Evolutionary conservation across 2,888 invertebrate species (phyloP).

Genomic region (Macrosoma leucophasiata): DNA sequence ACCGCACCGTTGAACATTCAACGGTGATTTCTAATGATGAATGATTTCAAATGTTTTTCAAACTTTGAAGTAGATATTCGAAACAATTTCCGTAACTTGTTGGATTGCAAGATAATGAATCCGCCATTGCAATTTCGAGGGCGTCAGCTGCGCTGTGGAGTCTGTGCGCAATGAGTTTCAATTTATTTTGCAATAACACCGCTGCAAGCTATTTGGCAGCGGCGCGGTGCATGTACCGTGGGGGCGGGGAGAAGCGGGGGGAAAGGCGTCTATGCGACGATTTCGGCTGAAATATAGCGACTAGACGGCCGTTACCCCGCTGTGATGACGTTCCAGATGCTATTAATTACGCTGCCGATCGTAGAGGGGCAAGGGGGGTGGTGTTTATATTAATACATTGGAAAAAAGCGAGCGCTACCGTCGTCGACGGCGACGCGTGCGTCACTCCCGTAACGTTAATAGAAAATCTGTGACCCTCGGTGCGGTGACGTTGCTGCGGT

Average conservation of each 20-base stretch:
- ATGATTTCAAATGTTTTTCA: no score
- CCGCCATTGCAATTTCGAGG: no score
- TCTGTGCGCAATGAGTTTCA: no score
- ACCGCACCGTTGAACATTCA: no score
- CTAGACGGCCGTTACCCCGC: conserved; percentile 42
- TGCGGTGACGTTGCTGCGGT: conserved; percentile 47
- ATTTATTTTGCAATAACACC: conserved; percentile 37
- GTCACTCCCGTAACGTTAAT: conserved; percentile 63
- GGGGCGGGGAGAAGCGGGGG: conserved; percentile 23
- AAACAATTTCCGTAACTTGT: no score
- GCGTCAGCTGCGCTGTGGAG: no score
- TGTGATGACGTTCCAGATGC: conserved; percentile 46
- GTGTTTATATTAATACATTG: conserved; percentile 47
- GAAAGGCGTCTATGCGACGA: conserved; percentile 28
- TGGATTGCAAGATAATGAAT: no score
- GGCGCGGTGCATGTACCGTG: conserved; percentile 10
- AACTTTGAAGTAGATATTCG: no score
- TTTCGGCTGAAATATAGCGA: conserved; percentile 47
- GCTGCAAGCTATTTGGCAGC: conserved; percentile 27
- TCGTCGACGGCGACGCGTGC: conserved; percentile 61
- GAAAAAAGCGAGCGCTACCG: conserved; percentile 30
- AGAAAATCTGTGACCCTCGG: conserved; percentile 65
- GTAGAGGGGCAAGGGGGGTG: conserved; percentile 29
- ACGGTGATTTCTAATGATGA: no score
- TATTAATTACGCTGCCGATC: conserved; percentile 47